Evolutionary conservation across 1,140 invertebrate genomes (phyloP).

Genomic region (Monochamus saltuarius): DNA sequence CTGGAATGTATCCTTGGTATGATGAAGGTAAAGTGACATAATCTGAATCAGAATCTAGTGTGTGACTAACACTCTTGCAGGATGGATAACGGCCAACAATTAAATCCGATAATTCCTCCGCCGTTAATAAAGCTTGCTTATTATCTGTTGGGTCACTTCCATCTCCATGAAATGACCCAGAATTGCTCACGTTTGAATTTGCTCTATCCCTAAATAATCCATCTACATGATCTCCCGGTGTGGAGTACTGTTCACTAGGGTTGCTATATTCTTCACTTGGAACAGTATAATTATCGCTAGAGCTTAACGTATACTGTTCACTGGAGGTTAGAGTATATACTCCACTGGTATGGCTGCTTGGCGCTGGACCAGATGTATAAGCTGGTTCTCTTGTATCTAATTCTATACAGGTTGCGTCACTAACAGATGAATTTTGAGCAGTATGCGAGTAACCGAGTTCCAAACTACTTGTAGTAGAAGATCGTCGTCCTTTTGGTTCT

Average conservation of each 20-base stretch:
- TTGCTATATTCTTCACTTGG: constrained; percentile 47
- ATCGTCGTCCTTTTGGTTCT: constrained; percentile 59
- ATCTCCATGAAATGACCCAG: constrained; percentile 78
- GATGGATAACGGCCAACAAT: constrained; percentile 80
- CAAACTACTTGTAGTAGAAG: constrained; percentile 72
- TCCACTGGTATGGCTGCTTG: constrained; percentile 74
- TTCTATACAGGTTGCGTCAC: constrained; percentile 59
- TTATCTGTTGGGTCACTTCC: constrained; percentile 80
- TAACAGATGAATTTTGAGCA: constrained; percentile 75
- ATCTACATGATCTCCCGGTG: constrained; percentile 56
- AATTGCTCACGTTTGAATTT: constrained; percentile 73
- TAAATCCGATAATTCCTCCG: constrained; percentile 76
- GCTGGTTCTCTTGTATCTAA: constrained; percentile 51
- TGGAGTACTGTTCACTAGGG: constrained; percentile 46
- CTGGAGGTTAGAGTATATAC: constrained; percentile 75
- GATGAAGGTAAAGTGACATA: constrained; percentile 80
- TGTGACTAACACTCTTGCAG: constrained; percentile 76
- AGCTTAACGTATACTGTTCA: constrained; percentile 53
- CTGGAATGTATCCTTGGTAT: constrained; percentile 62
- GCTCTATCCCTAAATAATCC: constrained; percentile 63
- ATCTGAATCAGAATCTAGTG: constrained; percentile 83
- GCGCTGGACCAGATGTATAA: constrained; percentile 56
- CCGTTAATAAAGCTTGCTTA: constrained; percentile 71
- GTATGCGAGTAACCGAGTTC: constrained; percentile 81
- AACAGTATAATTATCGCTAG: constrained; percentile 36